phyloP scores from a whole-genome alignment of 2,113 vertebrate genomes.

The Callipepla californica region DNA sequence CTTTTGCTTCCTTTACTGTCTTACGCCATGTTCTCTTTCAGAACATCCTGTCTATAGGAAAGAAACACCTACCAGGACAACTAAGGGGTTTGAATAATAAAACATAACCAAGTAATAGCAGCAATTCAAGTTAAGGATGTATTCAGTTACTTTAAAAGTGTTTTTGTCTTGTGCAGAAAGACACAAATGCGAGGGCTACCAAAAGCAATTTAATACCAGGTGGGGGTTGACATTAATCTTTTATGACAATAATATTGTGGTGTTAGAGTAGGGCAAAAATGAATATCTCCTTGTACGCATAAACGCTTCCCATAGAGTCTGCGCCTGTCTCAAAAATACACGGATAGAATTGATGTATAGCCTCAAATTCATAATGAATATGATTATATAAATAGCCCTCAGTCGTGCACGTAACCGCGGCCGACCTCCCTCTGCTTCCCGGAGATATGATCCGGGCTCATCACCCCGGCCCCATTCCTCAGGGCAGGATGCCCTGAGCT shows the following conservation, averaged over 20 bases:
- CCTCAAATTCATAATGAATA: constrained; percentile 45
- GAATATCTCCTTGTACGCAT: neutral
- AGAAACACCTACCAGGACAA: neutral
- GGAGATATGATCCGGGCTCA: neutral
- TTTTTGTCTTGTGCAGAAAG: constrained; percentile 45
- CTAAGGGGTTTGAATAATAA: constrained; percentile 8
- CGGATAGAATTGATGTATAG: constrained; percentile 17
- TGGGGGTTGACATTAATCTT: constrained; percentile 73
- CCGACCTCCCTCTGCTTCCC: constrained; percentile 2
- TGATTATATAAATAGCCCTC: constrained; percentile 34
- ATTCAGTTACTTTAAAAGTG: constrained; percentile 30
- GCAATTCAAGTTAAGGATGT: constrained; percentile 1
- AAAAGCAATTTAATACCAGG: constrained; percentile 65
- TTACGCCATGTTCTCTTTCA: neutral
- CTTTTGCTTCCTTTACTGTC: neutral
- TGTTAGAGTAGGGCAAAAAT: constrained; percentile 64
- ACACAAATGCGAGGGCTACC: constrained; percentile 11
- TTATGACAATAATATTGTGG: constrained; percentile 72
- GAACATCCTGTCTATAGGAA: neutral
- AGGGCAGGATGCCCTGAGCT: neutral
- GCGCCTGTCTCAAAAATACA: constrained; percentile 53
- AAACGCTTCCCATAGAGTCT: constrained; percentile 54
- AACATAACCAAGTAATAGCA: neutral
- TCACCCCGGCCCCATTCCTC: neutral
- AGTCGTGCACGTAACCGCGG: neutral